These are phyloP conservation scores for Trichonephila clavipes DNA, from an alignment of 1,140 invertebrate genomes.

Conservation along the genomic window DNA sequence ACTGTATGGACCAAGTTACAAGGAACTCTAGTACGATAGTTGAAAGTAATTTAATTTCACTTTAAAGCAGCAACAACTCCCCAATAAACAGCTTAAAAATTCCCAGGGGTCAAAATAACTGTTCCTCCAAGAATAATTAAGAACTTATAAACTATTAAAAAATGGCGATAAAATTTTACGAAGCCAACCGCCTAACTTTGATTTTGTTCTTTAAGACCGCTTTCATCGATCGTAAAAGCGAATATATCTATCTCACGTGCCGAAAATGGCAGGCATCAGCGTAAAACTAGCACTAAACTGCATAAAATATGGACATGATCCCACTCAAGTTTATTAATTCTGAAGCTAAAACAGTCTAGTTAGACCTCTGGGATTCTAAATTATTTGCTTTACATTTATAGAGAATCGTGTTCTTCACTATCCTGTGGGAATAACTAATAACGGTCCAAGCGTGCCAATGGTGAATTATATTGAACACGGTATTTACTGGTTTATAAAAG, in stretches of 20 bases:
- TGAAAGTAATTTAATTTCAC: background rate
- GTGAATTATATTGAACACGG: background rate
- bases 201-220: background rate
- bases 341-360: slow-evolving; percentile 1
- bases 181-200: background rate
- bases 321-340: slow-evolving; percentile 39
- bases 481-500: background rate
- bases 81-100: background rate
- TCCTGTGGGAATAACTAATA: slow-evolving; percentile 24
- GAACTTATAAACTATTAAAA: background rate
- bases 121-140: background rate
- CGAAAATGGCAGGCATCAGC: background rate
- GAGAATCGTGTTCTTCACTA: background rate
- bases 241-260: slow-evolving; percentile 3
- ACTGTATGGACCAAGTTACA: no score
- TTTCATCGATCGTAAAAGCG: background rate
- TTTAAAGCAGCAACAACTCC: background rate
- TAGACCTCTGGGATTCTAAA: background rate
- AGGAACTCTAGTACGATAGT: background rate
- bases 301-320: slow-evolving; percentile 37
- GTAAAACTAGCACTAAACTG: background rate
- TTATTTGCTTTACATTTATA: slow-evolving; percentile 27
- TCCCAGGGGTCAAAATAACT: background rate
- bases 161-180: background rate
- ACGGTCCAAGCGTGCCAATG: background rate